phyloP scores from a whole-genome alignment of 92 coral and sea anemone species.

The Epizoanthus rinbou region DNA sequence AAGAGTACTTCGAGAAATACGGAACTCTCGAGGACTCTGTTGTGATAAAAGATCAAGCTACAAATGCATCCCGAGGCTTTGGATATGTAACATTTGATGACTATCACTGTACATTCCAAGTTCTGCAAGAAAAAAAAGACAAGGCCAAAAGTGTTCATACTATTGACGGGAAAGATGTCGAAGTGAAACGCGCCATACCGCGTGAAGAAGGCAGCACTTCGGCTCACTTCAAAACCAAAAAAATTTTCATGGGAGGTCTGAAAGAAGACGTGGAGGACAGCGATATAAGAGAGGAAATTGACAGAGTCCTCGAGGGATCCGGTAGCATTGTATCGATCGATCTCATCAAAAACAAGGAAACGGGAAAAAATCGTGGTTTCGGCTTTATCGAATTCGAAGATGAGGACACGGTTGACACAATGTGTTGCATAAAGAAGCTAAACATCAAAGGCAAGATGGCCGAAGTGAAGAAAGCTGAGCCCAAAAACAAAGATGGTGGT shows the following conservation, averaged over 20 bases:
- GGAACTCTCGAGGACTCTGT: slow-evolving; percentile 81
- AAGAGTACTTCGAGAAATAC: slow-evolving; percentile 68
- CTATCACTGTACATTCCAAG: slow-evolving; percentile 55
- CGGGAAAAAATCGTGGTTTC: slow-evolving; percentile 56
- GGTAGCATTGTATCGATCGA: slow-evolving; percentile 31
- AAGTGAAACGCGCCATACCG: slow-evolving; percentile 79
- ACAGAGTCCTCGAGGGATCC: slow-evolving; percentile 34
- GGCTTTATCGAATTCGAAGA: slow-evolving; percentile 61
- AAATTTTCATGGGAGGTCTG: slow-evolving; percentile 74
- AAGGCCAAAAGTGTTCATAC: slow-evolving; percentile 41
- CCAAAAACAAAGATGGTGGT: slow-evolving; percentile 54
- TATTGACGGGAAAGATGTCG: slow-evolving; percentile 65
- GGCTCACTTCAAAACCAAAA: slow-evolving; percentile 60
- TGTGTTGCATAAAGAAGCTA: slow-evolving; percentile 56
- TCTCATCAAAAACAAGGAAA: slow-evolving; percentile 49
- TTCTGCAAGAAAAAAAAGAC: slow-evolving; percentile 62
- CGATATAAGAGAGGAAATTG: slow-evolving; percentile 46
- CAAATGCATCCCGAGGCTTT: slow-evolving; percentile 84
- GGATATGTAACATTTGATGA: slow-evolving; percentile 87
- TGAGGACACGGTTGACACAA: slow-evolving; percentile 63
- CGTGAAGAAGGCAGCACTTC: slow-evolving; percentile 45
- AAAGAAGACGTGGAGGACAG: slow-evolving; percentile 51
- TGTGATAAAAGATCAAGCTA: slow-evolving; percentile 58
- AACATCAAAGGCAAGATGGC: slow-evolving; percentile 58
- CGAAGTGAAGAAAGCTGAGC: slow-evolving; percentile 73